Base-by-base conservation (phyloP, 2,888 invertebrate genomes). In the Anodontia alba region DNA sequence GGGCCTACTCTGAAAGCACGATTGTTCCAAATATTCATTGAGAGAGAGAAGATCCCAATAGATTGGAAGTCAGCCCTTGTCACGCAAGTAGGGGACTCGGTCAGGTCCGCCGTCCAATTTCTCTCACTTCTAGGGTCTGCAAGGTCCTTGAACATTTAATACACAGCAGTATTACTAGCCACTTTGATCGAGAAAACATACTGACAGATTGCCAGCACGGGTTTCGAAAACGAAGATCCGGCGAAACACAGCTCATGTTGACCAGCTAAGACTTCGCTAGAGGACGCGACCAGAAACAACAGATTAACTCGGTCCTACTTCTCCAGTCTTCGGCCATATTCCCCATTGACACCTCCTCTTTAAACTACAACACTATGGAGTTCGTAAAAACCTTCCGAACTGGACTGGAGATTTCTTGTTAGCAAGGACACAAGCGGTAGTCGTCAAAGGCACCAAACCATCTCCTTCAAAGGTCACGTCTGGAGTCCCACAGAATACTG, bases 401-500 rank as follows among this genome's bases (percentile, higher is more conserved):
- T 51, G 51, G 51, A 51, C n/a, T 7, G 51, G 5, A 51, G 20
- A 51, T n/a, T 51, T 51, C 51, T n/a, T 20, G 51, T 51, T 20
- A n/a, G 51, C 51, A 10, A 51, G 51, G n/a, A 51, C 51, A 12
- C 51, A 51, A 20, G 51, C 10, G 51, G 51, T 51, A n/a, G 51
- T 80, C 2, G 29, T 74, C 5, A 29, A 71, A 38, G 73, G 69
- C 23, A 33, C 66, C 7, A 20, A 17, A 7, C 78, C 80, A 54
- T 15, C 43, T 0, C n/a, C 68, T 3, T 69, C 71, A 7, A 29
- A 69, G 20, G 76, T 84, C 0, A 54, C 51, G 12, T 78, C 80
- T n/a, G 78, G 82, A 10, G 77, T 80, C 26, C 84, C 78, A 5
- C 84, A 80, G 46, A 80, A 84, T 0, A 67, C 80, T 3, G 78